Base-by-base conservation (phyloP, 1,140 invertebrate genomes). In the Grapholita molesta region DNA sequence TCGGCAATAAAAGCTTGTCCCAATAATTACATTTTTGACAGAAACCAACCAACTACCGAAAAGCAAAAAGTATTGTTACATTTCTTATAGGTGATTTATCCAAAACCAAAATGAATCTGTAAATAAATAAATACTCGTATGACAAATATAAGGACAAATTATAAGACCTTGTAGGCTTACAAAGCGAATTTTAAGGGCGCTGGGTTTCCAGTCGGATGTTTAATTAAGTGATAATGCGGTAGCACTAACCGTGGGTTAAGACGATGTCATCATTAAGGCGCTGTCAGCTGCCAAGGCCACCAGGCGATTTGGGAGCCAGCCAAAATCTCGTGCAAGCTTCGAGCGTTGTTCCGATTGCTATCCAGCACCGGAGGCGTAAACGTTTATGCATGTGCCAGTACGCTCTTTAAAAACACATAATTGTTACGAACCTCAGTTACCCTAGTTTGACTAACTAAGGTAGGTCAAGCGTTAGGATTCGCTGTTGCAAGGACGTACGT, bases 231-330 rank as follows among this genome's bases (percentile, higher is more conserved):
- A 73, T 66, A 69, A 72, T 72, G 67, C 68, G 68, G 64, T 66
- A 69, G 61, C 35, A 24, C 48, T 52, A 75, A 61, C 55, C 25
- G 21, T 68, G n/a, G 68, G 75, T 68, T 71, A 75, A 74, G 74
- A 68, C 35, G 52, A 69, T 69, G 67, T 76, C 74, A 78, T 78
- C 72, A 74, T 78, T 75, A 77, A 73, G 69, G 64, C 55, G 53
- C 42, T 70, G 71, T 70, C 69, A 69, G 68, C 73, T 78, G 79
- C 73, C 76, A 74, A 78, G 76, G 75, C 55, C 76, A 74, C 71
- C 64, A 70, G 70, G 52, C 73, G 73, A 78, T 77, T 81, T 80
- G 78, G 78, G 73, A 66, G 23, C 66, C 32, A 53, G 76, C 78
- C 78, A 80, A 76, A 66, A 61, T 70, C 70, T 65, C 66, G 66